phyloP scores from a whole-genome alignment of 2,888 invertebrate genomes.

The Linnaemya vulpina region DNA sequence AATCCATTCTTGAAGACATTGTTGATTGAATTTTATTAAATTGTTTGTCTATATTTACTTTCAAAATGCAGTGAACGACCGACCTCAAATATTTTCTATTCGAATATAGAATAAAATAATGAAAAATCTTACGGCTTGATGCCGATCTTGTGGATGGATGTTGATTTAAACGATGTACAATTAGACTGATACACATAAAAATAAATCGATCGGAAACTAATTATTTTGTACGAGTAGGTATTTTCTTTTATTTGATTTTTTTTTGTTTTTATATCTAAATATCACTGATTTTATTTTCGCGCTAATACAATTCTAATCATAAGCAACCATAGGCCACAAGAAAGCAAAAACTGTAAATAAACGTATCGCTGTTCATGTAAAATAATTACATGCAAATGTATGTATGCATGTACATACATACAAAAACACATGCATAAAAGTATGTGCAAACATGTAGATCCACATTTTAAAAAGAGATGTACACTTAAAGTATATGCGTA shows the following conservation, averaged over 20 bases:
- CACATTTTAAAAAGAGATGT: too few species aligned
- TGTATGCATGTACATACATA: not conserved
- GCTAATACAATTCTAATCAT: constrained; percentile 30
- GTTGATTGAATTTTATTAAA: not conserved
- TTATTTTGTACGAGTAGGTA: not conserved
- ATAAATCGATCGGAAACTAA: constrained; percentile 14
- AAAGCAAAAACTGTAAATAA: constrained; percentile 4
- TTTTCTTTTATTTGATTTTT: not conserved
- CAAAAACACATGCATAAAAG: too few species aligned
- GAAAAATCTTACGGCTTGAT: not conserved
- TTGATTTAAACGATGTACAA: constrained; percentile 40
- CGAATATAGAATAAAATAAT: not conserved
- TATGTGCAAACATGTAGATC: too few species aligned
- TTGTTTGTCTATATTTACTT: constrained; percentile 18
- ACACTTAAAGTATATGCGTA: too few species aligned
- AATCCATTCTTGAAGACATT: constrained; percentile 55
- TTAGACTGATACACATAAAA: constrained; percentile 39
- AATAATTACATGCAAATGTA: not conserved
- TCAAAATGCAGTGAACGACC: constrained; percentile 33
- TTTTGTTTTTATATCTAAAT: constrained; percentile 14
- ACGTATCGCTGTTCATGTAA: not conserved
- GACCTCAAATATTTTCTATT: constrained; percentile 30
- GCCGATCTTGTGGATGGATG: constrained; percentile 14
- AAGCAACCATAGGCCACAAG: constrained; percentile 1
- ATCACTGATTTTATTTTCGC: constrained; percentile 30